phyloP scores from a whole-genome alignment of 2,888 invertebrate genomes.

The Tryphoninae sp. region DNA sequence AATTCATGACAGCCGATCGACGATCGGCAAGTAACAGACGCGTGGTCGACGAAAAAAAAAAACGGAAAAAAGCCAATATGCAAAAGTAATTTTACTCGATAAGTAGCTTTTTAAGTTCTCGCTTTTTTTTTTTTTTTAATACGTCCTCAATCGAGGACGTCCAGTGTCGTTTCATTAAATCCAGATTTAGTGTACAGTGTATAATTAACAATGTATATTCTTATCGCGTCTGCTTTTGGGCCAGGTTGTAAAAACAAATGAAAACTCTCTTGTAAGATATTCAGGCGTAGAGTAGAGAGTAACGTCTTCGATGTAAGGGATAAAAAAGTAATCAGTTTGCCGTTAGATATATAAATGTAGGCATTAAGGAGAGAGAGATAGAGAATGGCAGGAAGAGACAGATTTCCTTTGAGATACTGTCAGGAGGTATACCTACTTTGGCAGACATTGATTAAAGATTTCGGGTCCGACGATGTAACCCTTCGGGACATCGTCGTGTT shows the following conservation, averaged over 20 bases:
- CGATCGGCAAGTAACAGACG: constrained; percentile 26
- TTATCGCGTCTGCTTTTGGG: constrained; percentile 70
- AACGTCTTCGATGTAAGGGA: constrained; percentile 74
- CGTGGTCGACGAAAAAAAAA: constrained; percentile 24
- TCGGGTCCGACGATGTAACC: constrained; percentile 54
- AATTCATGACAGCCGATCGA: constrained; percentile 45
- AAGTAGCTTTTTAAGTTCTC: constrained; percentile 48
- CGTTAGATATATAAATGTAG: constrained; percentile 70
- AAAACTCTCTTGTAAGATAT: constrained; percentile 77
- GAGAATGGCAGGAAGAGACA: constrained; percentile 72
- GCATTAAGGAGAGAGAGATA: constrained; percentile 71
- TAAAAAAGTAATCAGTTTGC: constrained; percentile 72
- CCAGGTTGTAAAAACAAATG: constrained; percentile 67
- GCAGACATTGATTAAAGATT: constrained; percentile 76
- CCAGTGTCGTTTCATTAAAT: constrained; percentile 60
- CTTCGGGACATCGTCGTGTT: constrained; percentile 58
- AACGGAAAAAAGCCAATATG: constrained; percentile 13
- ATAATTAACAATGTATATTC: constrained; percentile 71
- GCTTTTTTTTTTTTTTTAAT: constrained; percentile 36
- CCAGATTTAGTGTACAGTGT: constrained; percentile 75
- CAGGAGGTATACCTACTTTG: constrained; percentile 77
- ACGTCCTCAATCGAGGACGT: constrained; percentile 37
- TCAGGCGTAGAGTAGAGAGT: constrained; percentile 74
- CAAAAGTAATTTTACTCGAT: constrained; percentile 46
- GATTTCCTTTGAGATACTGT: constrained; percentile 70